Base-by-base conservation (phyloP, 2,888 invertebrate genomes). In the Laspeyria flexula region DNA sequence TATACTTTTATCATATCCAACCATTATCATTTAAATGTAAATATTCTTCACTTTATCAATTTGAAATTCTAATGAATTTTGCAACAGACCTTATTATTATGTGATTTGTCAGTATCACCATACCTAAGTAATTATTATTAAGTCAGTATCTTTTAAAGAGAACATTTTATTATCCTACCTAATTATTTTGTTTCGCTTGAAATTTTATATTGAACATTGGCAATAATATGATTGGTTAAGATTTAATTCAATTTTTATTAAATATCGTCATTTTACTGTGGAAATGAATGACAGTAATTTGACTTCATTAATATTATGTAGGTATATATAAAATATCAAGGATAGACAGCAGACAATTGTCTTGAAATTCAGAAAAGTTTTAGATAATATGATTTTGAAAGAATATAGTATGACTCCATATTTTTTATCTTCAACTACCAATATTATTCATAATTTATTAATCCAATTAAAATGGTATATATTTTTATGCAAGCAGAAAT, bases 11-110 rank as follows among this genome's bases (percentile, higher is more conserved):
- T 60, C 63, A 65, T 67, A 67, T 55, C 64, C 68, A 70, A 67
- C 55, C 64, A 55, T 69, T 69, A 71, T 65, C 63, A 65, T 55
- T 60, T 60, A 65, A 62, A 60, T 72, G 66, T 75, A 75, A 72
- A 73, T 76, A 74, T 70, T 71, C 60, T 61, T 70, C 58, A 61
- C 55, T 65, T 65, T 65, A 61, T 61, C 46, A 55, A 54, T 50
- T 65, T 64, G 55, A 63, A 65, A 69, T 55, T 69, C 66, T 70
- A 70, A 66, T 47, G 66, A 66, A 73, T 79, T 81, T 85, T 77
- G 81, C 85, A 89, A 88, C 87, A 86, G 84, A 81, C 79, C 83
- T 84, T 87, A 85, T 74, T 70, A 59, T 69, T 75, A 74, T 75
- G 79, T 83, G 85, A 83, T 86, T 84, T 64, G 65, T 69, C 61